Base-by-base conservation (phyloP, 2,888 invertebrate species). In the Amblyteles armatorius region DNA sequence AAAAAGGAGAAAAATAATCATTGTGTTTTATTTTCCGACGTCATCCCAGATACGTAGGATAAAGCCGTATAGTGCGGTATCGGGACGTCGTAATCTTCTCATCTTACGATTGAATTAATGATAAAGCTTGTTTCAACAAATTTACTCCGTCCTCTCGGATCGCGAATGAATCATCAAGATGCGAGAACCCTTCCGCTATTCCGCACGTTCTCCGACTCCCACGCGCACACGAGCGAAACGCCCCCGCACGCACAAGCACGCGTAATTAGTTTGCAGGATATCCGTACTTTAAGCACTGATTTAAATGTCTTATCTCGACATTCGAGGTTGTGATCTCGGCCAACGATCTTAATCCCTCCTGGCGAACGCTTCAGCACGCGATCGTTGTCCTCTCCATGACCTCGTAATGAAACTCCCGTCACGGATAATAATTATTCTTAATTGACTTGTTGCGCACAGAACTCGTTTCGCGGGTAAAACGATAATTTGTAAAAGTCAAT, bases 231-330 rank as follows among this genome's bases (percentile, higher is more conserved):
- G 22, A 11, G 57, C 9, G 26, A 26, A 19, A 57, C 57, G 57
- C 57, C 26, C 1, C 57, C 26, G n/a, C 29, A 36, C 63, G 19
- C 33, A 36, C 63, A 16, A 33, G 40, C 40, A 4, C 19, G 74
- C 36, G 57, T 63, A 78, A 81, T 72, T 36, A 52, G 65, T 63
- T 40, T 26, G 6, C 60, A 55, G 73, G 50, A 80, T 69, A 69
- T 81, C 69, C 78, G 74, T 69, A 78, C 40, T 73, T 68, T 19
- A 3, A 68, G 50, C 81, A 78, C 74, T 78, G 84, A 78, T 84
- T 81, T 78, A 74, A 81, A 82, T 71, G 74, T 63, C 78, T 84
- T 84, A 82, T 82, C 73, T 68, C 78, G 52, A 60, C 36, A 82
- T 74, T 78, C 74, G 69, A 67, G 73, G 81, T 84, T 81, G 55